Conservation (phyloP, 64 coral and sea anemone genomes). For the Dendronephthya gigantea region DNA sequence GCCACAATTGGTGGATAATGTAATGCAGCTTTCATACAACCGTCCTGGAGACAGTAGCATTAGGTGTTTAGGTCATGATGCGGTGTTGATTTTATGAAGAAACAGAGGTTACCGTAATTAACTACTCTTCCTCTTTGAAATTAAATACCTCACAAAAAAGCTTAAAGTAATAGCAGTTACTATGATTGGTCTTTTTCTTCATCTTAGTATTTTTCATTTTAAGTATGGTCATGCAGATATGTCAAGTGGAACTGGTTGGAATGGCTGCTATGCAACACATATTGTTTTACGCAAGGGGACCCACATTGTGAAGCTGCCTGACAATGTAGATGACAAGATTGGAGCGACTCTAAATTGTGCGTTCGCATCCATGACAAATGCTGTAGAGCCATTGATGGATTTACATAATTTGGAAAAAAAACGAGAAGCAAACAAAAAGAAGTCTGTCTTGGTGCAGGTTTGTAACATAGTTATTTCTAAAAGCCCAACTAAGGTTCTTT, state of each 20-base stretch:
- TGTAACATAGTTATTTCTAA: neutral
- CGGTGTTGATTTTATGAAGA: no score
- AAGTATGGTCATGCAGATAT: constrained; percentile 73
- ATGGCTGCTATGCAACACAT: constrained; percentile 94
- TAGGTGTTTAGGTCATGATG: no score
- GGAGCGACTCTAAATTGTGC: constrained; percentile 82
- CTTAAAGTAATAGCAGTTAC: no score
- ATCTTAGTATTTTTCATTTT: neutral
- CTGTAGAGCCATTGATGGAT: constrained; percentile 10
- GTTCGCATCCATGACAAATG: constrained; percentile 78
- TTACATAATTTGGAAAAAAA: constrained; percentile 17
- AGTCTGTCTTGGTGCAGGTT: constrained; percentile 65
- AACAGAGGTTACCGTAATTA: no score
- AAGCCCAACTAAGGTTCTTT: no score
- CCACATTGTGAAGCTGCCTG: constrained; percentile 67
- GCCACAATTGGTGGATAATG: no score
- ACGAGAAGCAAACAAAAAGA: constrained; percentile 10
- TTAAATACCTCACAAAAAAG: no score
- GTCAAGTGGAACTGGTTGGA: constrained; percentile 41
- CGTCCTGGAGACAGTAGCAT: no score
- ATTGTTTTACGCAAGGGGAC: constrained; percentile 68
- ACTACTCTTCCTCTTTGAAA: no score
- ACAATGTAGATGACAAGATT: constrained; percentile 40
- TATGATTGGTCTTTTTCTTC: no score
- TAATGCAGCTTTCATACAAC: no score